Percentiles rank a stretch among this genome's conserved stretches.
Evolutionary conservation across 2,888 invertebrate genomes (phyloP).

Genomic region (Pterostichus niger): DNA sequence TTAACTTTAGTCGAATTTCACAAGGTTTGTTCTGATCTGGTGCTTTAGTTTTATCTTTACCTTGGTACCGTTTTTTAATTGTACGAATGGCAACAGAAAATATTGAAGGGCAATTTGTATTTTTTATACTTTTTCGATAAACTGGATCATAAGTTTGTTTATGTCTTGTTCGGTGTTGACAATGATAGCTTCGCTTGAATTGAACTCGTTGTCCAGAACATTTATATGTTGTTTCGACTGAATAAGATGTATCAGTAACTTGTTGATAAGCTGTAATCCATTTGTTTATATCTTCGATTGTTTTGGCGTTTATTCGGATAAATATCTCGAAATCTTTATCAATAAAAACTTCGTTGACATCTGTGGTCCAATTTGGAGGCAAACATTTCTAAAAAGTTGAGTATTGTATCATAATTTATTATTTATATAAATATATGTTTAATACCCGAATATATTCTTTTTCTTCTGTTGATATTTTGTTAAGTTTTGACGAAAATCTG

Average conservation of each 20-base stretch:
- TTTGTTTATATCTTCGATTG: slow-evolving; percentile 35
- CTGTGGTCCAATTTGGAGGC: neutral
- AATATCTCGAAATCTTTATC: slow-evolving; percentile 35
- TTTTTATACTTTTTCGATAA: slow-evolving; percentile 57
- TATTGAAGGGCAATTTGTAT: slow-evolving; percentile 67
- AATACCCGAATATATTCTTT: slow-evolving; percentile 5
- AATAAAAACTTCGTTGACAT: neutral
- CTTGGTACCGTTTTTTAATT: slow-evolving; percentile 52
- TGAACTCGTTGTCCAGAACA: slow-evolving; percentile 47
- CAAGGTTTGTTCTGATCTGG: slow-evolving; percentile 64
- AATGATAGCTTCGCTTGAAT: slow-evolving; percentile 66
- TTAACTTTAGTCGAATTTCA: slow-evolving; percentile 50
- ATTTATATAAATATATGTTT: no score
- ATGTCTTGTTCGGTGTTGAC: slow-evolving; percentile 66
- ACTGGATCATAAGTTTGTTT: slow-evolving; percentile 44
- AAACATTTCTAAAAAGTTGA: slow-evolving; percentile 16
- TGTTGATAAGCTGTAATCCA: slow-evolving; percentile 55
- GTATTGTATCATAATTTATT: neutral
- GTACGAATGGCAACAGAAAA: slow-evolving; percentile 60
- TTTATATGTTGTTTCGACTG: slow-evolving; percentile 57
- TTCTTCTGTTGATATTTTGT: neutral
- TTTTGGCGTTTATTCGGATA: slow-evolving; percentile 41
- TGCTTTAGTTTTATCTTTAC: slow-evolving; percentile 58
- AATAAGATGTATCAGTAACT: slow-evolving; percentile 42
- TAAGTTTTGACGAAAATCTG: neutral